Base-by-base conservation (phyloP, 2,888 invertebrate genomes). In the Palloptera scutellata region DNA sequence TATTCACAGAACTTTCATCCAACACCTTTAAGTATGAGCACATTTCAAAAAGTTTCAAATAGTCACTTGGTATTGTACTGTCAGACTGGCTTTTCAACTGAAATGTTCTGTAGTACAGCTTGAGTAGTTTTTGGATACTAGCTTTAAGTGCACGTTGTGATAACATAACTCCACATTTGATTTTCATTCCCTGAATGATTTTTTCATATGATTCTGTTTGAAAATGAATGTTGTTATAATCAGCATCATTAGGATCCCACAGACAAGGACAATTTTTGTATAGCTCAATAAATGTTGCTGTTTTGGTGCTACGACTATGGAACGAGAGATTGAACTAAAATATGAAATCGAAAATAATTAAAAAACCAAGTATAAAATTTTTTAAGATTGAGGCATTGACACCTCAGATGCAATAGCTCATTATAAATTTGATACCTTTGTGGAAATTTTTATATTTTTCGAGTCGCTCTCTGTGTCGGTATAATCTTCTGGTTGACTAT, bases 261-360 rank as follows among this genome's bases (percentile, higher is more conserved):
- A 75, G 60, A 9, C 71, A 66, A 8, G 70, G 64, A 17, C 70
- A 69, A 6, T 67, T 55, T 67, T 72, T 70, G 53, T 74, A 75
- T 4, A 71, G 62, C 41, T 74, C 72, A 62, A 75, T 73, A 57
- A 75, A 75, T 48, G 69, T 69, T 41, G 60, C 65, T n/a, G 72
- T 68, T 62, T 57, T 69, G 1, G 64, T 74, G 68, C 75, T 81
- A 15, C 80, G 78, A 0, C 81, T 76, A 43, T 78, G 79, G 62
- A 80, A 80, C 13, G 81, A 78, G 0, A 81, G 81, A 66, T 79
- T 79, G 54, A 80, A 80, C 81, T 80, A 53, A 69, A 66, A 45
- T 40, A 53, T 15, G 15, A 48, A 48, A 48, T 15, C 48, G 30
- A 30, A 30, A 30, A 30, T 30, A 30, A 30, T n/a, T n/a, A n/a